A percentile compares a stretch with the other conserved stretches of the same genome.
Conservation (phyloP, 2,797 vertebrate genomes). For the Pipistrellus pygmaeus region DNA sequence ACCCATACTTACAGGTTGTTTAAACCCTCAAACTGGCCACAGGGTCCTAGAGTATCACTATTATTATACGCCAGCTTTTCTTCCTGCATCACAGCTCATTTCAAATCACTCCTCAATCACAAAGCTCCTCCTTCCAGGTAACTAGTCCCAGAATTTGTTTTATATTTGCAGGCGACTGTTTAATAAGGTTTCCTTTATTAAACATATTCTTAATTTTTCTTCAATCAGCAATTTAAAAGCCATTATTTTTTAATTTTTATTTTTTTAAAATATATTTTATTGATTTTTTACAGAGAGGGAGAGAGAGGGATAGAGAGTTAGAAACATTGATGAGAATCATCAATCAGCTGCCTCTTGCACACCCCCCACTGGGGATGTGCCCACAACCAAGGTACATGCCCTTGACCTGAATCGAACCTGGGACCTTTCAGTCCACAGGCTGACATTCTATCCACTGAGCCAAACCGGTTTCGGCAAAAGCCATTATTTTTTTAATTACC, state of each 20-base stretch:
- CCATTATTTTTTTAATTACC: background rate
- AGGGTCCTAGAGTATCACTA: background rate
- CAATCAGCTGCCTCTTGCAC: too few species aligned
- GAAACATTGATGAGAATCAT: too few species aligned
- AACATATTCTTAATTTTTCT: background rate
- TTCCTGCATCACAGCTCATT: background rate
- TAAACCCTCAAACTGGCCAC: background rate
- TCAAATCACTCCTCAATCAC: background rate
- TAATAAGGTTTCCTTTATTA: background rate
- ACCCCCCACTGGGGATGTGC: too few species aligned
- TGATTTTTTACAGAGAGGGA: too few species aligned
- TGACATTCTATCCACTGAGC: too few species aligned
- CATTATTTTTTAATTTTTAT: background rate
- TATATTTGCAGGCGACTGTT: background rate
- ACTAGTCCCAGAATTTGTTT: background rate
- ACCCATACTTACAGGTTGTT: background rate
- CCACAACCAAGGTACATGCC: too few species aligned
- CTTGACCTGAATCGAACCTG: too few species aligned
- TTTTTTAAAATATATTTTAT: too few species aligned
- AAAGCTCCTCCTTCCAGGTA: background rate
- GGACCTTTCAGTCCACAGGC: too few species aligned
- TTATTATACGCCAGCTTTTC: background rate
- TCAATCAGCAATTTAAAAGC: background rate
- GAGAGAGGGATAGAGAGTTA: too few species aligned
- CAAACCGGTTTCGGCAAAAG: too few species aligned